Evolutionary conservation across 2,113 vertebrate genomes (phyloP), one percentile per base, ranked within the genome.

Genomic region (Solea senegalensis): DNA sequence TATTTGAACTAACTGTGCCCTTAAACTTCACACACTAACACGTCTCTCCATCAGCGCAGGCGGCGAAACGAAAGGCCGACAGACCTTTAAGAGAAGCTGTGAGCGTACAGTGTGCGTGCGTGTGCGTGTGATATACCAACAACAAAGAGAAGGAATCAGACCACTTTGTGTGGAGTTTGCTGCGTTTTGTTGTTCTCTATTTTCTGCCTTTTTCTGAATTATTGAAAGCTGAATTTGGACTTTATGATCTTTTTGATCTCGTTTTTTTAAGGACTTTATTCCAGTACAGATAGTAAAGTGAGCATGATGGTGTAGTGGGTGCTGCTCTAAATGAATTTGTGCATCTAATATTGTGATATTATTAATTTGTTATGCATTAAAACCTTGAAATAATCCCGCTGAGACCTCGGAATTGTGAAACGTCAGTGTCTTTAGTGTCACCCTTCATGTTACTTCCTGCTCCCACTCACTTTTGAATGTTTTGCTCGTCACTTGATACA

Each of bases 1-100:
- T 91, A 88, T 69, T 34, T 77, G 48, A 75, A 75, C 74, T 74
- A 76, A 87, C 66, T 75, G 69, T 78, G 77, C 85, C 86, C 86
- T 76, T 67, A 85, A 81, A 89, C 81, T 67, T 85, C 48, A 41
- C n/a, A 52, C 64, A 12, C 77, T 74, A 72, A 61, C 65, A 58
- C 65, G 79, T 81, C 81, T 59, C 84, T 74, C 63, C 72, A 56
- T 84, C 58, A 76, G 71, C 75, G 75, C 64, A 51, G 48, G 65
- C 70, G 16, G 69, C 69, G 56, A 78, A 84, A 87, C 85, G 86
- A 88, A 90, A 86, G 78, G 53, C 67, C 0, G 21, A 63, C 51
- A 61, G 67, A 84, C 73, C 78, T 82, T 66, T 65, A 57, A 83
- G 81, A 68, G 62, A 74, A 78, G 83, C 87, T 86, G 61, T 85